Conservation (phyloP, 2,797 vertebrate species). For the Hybognathus amarus region DNA sequence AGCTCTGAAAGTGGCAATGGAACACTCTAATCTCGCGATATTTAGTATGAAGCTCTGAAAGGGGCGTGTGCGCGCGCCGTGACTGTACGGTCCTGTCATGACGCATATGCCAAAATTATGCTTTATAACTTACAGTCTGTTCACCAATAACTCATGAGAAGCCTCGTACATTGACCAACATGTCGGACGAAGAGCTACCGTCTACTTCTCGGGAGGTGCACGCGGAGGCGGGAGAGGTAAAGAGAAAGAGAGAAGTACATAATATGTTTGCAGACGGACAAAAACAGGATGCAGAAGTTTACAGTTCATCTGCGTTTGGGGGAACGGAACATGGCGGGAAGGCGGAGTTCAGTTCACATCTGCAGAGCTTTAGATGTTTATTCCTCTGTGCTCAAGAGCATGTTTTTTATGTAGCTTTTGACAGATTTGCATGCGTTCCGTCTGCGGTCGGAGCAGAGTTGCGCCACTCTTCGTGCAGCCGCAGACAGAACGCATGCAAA, state of each 20-base stretch:
- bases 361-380: conserved; percentile 52
- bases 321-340: conserved; percentile 62
- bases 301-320: conserved; percentile 56
- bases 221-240: conserved; percentile 61
- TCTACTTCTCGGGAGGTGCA: conserved; percentile 63
- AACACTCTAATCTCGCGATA: conserved; percentile 40
- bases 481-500: background rate
- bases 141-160: conserved; percentile 53
- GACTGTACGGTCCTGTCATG: conserved; percentile 45
- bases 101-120: conserved; percentile 57
- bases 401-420: background rate
- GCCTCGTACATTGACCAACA: conserved; percentile 32
- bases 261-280: conserved; percentile 39
- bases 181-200: conserved; percentile 69
- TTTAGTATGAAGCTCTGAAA: conserved; percentile 22
- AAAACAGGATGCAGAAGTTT: conserved; percentile 63
- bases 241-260: conserved; percentile 39
- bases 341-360: conserved; percentile 53
- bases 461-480: background rate
- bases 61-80: conserved; percentile 62
- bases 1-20: background rate
- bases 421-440: background rate
- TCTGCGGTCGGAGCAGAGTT: conserved; percentile 5
- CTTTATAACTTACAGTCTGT: conserved; percentile 57
- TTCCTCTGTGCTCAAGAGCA: background rate